Evolutionary conservation across 1,140 invertebrate genomes (phyloP).

Genomic region (Leguminivora glycinivorella): DNA sequence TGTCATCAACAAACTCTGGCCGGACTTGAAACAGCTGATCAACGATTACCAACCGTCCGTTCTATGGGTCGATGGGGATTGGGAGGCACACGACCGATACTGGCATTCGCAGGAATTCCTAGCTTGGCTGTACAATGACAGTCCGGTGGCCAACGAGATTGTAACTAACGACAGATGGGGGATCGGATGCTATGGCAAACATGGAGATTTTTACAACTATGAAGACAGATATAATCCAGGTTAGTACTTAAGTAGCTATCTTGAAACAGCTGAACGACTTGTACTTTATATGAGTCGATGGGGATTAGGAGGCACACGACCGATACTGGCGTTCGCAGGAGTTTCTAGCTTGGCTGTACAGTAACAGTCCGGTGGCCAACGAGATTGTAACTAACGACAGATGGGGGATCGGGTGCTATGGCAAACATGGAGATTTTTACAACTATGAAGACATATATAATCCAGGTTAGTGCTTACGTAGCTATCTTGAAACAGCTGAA

Average conservation of each 20-base stretch:
- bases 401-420: slow-evolving; percentile 89
- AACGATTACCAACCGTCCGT: slow-evolving; percentile 92
- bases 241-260: slow-evolving; percentile 65
- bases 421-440: slow-evolving; percentile 93
- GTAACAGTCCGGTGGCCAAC: slow-evolving; percentile 94
- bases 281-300: slow-evolving; percentile 96
- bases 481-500: no score
- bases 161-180: slow-evolving; percentile 96
- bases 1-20: slow-evolving; percentile 84
- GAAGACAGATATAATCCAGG: slow-evolving; percentile 93
- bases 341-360: slow-evolving; percentile 96
- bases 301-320: slow-evolving; percentile 90
- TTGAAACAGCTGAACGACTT: slow-evolving; percentile 88
- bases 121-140: slow-evolving; percentile 97
- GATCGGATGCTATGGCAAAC: slow-evolving; percentile 86
- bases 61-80: slow-evolving; percentile 96
- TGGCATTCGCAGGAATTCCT: slow-evolving; percentile 90
- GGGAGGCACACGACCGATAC: slow-evolving; percentile 90
- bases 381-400: slow-evolving; percentile 93
- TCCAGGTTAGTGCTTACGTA: slow-evolving; percentile 83
- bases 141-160: slow-evolving; percentile 93
- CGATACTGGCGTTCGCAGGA: slow-evolving; percentile 90
- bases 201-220: slow-evolving; percentile 94
- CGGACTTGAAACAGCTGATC: slow-evolving; percentile 87
- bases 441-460: slow-evolving; percentile 93